Evolutionary conservation across 2,113 vertebrate species (phyloP).

Genomic region (Formicarius rufipectus): DNA sequence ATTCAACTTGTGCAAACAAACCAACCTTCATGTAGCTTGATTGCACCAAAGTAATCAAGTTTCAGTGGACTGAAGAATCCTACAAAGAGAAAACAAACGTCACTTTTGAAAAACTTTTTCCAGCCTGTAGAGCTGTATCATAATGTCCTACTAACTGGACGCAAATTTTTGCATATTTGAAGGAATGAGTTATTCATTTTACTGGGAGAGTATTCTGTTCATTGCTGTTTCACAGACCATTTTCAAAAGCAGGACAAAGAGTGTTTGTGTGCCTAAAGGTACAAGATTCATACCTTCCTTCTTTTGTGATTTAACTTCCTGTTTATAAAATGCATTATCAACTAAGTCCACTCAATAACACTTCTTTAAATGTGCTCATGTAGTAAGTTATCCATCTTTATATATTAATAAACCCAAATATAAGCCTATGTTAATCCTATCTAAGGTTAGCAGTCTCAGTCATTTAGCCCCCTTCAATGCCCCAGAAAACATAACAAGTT

Average conservation of each 20-base stretch:
- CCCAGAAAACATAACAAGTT: not conserved
- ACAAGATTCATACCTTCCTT: not conserved
- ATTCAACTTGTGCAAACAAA: not conserved
- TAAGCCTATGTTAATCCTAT: not conserved
- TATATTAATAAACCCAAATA: not conserved
- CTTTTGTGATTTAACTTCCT: not conserved
- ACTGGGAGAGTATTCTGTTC: not conserved
- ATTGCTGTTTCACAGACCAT: not conserved
- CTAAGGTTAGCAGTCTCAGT: not conserved
- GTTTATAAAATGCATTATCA: not conserved
- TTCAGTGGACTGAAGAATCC: not conserved
- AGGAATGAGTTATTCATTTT: not conserved
- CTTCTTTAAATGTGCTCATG: not conserved
- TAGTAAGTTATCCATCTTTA: not conserved
- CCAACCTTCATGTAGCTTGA: not conserved
- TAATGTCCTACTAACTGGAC: not conserved
- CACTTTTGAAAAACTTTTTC: not conserved
- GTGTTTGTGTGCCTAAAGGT: not conserved
- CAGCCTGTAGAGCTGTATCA: not conserved
- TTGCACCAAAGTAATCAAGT: not conserved
- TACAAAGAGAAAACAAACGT: not conserved
- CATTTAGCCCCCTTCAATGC: not conserved
- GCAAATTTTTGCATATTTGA: not conserved
- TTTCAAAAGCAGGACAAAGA: not conserved
- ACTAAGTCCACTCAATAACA: not conserved